Conservation (phyloP, 2,888 invertebrate genomes). For the Cheilosia grossa region DNA sequence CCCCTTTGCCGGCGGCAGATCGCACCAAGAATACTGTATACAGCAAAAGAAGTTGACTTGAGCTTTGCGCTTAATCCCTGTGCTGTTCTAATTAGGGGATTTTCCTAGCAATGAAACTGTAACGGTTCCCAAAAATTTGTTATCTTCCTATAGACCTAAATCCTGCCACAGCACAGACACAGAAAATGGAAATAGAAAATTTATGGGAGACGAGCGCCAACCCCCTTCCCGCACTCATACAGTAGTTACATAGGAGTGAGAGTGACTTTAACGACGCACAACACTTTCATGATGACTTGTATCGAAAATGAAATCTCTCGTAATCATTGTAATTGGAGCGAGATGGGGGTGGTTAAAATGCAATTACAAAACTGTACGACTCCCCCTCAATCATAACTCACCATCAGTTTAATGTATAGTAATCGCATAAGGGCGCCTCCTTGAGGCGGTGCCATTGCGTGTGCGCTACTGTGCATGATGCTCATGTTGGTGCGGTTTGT, state of each 20-base stretch:
- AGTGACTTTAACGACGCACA: conserved; percentile 63
- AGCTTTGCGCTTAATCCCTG: conserved; percentile 70
- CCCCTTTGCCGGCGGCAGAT: conserved; percentile 12
- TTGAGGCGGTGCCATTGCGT: conserved; percentile 32
- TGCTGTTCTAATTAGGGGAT: conserved; percentile 72
- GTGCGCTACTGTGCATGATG: conserved; percentile 12
- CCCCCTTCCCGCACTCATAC: conserved; percentile 40
- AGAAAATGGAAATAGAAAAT: conserved; percentile 22
- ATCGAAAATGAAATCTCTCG: conserved; percentile 57
- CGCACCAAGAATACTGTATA: neutral
- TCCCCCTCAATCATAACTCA: conserved; percentile 59
- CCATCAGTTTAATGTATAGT: conserved; percentile 46
- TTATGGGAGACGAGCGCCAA: conserved; percentile 20
- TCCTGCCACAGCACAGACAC: neutral
- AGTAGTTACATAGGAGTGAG: conserved; percentile 9
- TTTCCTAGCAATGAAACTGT: conserved; percentile 72
- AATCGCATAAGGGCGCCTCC: conserved; percentile 54
- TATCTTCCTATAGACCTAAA: conserved; percentile 63
- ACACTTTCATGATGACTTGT: conserved; percentile 53
- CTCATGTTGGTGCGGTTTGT: conserved; percentile 45
- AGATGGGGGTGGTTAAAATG: conserved; percentile 42
- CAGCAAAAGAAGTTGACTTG: conserved; percentile 50
- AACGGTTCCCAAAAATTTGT: conserved; percentile 66
- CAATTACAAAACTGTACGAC: conserved; percentile 54
- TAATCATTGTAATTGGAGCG: conserved; percentile 32